Evolutionary conservation across 2,888 invertebrate genomes (phyloP).

Genomic region (Phyto melanocephala): DNA sequence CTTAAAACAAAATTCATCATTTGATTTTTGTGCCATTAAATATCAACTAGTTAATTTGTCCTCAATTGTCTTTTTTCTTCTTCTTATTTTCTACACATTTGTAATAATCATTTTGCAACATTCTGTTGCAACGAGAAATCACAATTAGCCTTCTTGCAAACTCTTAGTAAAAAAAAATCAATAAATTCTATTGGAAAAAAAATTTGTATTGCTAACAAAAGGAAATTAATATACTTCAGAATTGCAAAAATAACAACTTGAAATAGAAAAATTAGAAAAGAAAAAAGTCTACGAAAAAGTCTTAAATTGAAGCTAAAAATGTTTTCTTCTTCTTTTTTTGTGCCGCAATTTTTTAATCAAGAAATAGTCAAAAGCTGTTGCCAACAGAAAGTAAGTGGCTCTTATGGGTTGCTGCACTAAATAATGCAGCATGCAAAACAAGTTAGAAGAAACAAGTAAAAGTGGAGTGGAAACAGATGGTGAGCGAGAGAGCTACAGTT

Average conservation of each 20-base stretch:
- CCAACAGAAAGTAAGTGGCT: constrained; percentile 3
- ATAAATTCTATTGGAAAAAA: constrained; percentile 16
- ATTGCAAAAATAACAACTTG: neutral
- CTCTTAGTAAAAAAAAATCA: neutral
- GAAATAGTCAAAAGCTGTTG: constrained; percentile 19
- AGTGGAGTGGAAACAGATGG: neutral
- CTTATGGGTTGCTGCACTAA: neutral
- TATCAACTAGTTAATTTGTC: neutral
- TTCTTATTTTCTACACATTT: too few relatives aligned
- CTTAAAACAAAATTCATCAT: too few relatives aligned
- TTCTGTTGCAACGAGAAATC: too few relatives aligned
- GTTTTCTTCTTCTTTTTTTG: neutral
- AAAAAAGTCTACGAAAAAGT: neutral
- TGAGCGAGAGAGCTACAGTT: neutral
- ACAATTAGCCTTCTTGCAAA: neutral
- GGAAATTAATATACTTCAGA: neutral
- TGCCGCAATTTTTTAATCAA: constrained; percentile 37
- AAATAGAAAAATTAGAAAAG: neutral
- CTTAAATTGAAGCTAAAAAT: neutral
- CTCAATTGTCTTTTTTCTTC: too few relatives aligned
- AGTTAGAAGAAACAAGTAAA: constrained; percentile 5
- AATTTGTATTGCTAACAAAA: neutral
- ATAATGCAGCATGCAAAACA: constrained; percentile 20
- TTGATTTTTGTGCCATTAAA: neutral
- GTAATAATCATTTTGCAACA: too few relatives aligned